Percentiles rank a stretch among this genome's conserved stretches.
phyloP scores from a whole-genome alignment of 2,113 vertebrate genomes.

The Mola mola region DNA sequence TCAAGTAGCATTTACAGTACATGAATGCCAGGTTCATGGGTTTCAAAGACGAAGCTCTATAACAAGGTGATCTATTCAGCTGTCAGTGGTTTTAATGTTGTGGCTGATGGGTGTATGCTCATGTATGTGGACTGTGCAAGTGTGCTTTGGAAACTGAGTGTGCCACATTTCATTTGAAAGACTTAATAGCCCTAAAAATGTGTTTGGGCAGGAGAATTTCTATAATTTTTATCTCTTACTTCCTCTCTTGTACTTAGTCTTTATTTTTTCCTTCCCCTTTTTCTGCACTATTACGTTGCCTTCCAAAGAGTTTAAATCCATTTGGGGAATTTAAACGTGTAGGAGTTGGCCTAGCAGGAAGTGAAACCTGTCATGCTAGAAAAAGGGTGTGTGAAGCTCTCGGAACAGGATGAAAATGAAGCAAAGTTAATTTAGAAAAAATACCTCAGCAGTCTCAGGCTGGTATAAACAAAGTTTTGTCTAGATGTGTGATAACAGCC shows the following conservation, averaged over 20 bases:
- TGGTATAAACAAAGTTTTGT: slow-evolving; percentile 25
- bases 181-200: slow-evolving; percentile 21
- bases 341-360: slow-evolving; percentile 48
- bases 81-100: too few species aligned
- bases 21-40: too few species aligned
- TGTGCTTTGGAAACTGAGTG: slow-evolving; percentile 9
- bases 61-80: too few species aligned
- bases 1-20: too few species aligned
- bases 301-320: slow-evolving; percentile 38
- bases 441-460: slow-evolving; percentile 25
- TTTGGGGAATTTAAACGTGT: slow-evolving; percentile 47
- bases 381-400: slow-evolving; percentile 36
- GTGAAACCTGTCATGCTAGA: slow-evolving; percentile 27
- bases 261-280: too few species aligned
- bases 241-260: background rate
- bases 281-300: too few species aligned
- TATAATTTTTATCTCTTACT: slow-evolving; percentile 15
- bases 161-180: slow-evolving; percentile 37
- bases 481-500: slow-evolving; percentile 38
- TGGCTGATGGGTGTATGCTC: too few species aligned
- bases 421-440: slow-evolving; percentile 56
- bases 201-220: slow-evolving; percentile 10
- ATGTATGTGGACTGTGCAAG: too few species aligned
- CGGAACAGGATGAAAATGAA: slow-evolving; percentile 49
- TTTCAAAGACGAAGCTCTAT: too few species aligned